Evolutionary conservation across 2,888 invertebrate genomes (phyloP), one percentile per base, ranked within the genome.

Genomic region (Catonia carolina): DNA sequence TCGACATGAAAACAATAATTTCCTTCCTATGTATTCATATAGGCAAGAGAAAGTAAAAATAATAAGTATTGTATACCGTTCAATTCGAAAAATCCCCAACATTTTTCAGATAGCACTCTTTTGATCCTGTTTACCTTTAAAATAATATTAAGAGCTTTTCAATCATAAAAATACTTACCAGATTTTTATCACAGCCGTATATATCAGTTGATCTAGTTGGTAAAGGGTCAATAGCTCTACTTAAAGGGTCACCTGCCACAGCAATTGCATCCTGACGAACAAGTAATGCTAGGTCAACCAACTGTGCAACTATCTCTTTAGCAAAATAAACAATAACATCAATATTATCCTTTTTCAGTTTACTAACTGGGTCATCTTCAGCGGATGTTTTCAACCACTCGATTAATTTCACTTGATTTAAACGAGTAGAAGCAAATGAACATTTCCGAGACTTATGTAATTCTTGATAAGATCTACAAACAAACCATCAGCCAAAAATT

Each of bases 271-370:
- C 92, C 66, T 89, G 82, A 42, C 91, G 77, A 1, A 92, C 84
- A 48, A 93, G 70, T 60, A 93, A 82, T 0, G 89, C 86, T 64
- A 86, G 82, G 73, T 94, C 94, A 1, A 90, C 84, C 56, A 94
- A 82, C 70, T 91, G 87, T 0, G 93, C 93, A 6, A 95, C 86
- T 0, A 90, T 90, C 74, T 95, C 93, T 70, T 90, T 90, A 0
- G 92, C 91, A 63, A 93, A 76, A 69, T 92, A 94, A 47, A 86
- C 82, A 60, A 95, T 72, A 2, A 93, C 84, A 68, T 88, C 87
- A 65, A 88, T 74, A 0, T 87, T 88, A 49, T 81, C 65, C 5
- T 69, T 62, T 55, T 69, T 72, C 6, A 73, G 71, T 60, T 72
- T 72, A n/a, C 57, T 57, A 33, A 73, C 31, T n/a, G 59, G 36